Evolutionary conservation across 2,797 vertebrate genomes (phyloP).

Genomic region (Phrynocephalus vlangalii): DNA sequence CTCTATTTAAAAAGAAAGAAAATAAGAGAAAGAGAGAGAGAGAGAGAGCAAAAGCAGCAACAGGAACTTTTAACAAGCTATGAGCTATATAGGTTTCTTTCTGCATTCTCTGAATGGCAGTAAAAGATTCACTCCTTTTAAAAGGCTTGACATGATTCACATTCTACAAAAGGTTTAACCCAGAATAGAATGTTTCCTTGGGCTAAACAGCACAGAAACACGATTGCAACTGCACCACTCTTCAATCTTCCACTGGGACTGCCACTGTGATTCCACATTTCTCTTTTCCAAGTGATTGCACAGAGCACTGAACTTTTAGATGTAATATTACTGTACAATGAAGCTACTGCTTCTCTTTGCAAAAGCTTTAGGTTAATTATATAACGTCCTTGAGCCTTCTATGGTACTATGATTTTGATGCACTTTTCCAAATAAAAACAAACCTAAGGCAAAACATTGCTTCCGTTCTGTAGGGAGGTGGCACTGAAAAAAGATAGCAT

Average conservation of each 20-base stretch:
- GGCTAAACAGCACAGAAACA: constrained; percentile 11
- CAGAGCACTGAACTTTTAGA: constrained; percentile 21
- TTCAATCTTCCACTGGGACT: constrained; percentile 21
- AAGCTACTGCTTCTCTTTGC: constrained; percentile 14
- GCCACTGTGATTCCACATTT: constrained; percentile 16
- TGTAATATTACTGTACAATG: neutral
- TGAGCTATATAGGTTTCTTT: constrained; percentile 5
- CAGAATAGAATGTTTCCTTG: constrained; percentile 17
- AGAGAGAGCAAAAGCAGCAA: constrained; percentile 11
- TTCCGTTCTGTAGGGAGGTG: neutral
- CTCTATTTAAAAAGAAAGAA: neutral
- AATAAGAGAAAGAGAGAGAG: neutral
- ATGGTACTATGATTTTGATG: constrained; percentile 10
- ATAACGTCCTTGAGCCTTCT: neutral
- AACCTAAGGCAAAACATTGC: neutral
- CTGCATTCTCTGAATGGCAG: constrained; percentile 7
- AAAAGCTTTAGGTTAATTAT: neutral
- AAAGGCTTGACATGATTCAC: constrained; percentile 7
- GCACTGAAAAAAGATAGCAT: neutral
- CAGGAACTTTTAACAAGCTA: constrained; percentile 28
- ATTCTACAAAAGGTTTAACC: constrained; percentile 17
- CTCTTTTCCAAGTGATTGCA: constrained; percentile 43
- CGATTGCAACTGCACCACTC: constrained; percentile 15
- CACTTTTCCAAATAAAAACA: neutral
- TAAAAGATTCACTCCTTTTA: constrained; percentile 19